phyloP scores from a whole-genome alignment of 1,140 invertebrate species.

The Neomicropteryx cornuta region DNA sequence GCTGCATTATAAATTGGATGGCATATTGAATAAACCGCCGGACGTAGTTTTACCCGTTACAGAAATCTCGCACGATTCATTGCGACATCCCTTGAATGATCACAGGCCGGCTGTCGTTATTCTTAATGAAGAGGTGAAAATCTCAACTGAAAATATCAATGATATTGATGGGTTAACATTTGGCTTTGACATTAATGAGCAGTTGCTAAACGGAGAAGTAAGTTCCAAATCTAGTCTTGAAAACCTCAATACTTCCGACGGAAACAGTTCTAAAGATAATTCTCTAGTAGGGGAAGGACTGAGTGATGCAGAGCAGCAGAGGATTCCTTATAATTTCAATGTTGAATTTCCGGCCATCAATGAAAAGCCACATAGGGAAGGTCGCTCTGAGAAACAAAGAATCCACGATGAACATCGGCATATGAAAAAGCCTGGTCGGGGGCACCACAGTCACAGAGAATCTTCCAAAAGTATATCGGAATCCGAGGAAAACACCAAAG shows the following conservation, averaged over 20 bases:
- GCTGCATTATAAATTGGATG: no score
- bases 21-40: not conserved
- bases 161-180: slow-evolving; percentile 49
- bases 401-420: slow-evolving; percentile 3
- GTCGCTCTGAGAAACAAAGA: no score
- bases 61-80: slow-evolving; percentile 12
- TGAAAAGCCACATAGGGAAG: slow-evolving; percentile 9
- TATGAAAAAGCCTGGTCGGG: no score
- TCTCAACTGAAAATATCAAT: slow-evolving; percentile 29
- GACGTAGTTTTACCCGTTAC: not conserved
- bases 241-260: no score
- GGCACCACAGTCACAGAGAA: no score
- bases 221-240: not conserved
- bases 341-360: slow-evolving; percentile 13
- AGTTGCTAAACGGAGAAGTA: slow-evolving; percentile 36
- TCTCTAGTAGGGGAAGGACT: no score
- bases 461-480: no score
- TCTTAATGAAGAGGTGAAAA: slow-evolving; percentile 39
- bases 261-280: no score
- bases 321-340: slow-evolving; percentile 11
- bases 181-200: slow-evolving; percentile 58
- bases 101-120: slow-evolving; percentile 50
- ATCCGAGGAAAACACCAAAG: no score
- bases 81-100: slow-evolving; percentile 28
- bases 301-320: no score